Base-by-base conservation (phyloP, 2,888 invertebrate species). In the Dioctria rufipes region DNA sequence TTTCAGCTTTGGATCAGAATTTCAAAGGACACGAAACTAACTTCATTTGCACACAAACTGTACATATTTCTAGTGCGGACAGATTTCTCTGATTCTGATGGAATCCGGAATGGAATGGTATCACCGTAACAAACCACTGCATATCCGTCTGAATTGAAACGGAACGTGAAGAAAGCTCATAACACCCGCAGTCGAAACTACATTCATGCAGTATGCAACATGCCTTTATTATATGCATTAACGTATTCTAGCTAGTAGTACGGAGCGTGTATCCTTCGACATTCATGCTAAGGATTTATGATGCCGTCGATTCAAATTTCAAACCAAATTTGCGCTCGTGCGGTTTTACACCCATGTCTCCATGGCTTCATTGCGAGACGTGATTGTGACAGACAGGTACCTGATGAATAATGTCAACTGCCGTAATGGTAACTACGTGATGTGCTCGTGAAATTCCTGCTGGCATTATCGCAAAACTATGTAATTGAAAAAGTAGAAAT, bases 391-490 rank as follows among this genome's bases (percentile, higher is more conserved):
- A 58, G 73, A 60, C 73, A 58, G 58, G 60, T 40, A 73, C 73
- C 73, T 73, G 73, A 73, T 73, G 73, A 73, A 60, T 73, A 73
- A 73, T 73, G 73, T 73, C 73, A 73, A 73, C 73, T 73, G 40
- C 58, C 60, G 43, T 73, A 73, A 73, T 73, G 73, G 73, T n/a
- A 40, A 58, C 13, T 58, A 73, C 73, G 73, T 73, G 73, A 73
- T 58, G 43, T 43, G 25, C 60, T 43, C 42, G 51, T 25, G 40
- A 40, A 58, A 73, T 73, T 54, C 58, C 42, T 73, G 60, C 58
- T 73, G 58, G 73, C 5, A 73, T 58, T 73, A 40, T 25, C n/a
- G 6, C 60, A 54, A 73, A 73, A 73, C 73, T 73, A 73, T 58
- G 73, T 60, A 73, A 73, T 73, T 73, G 73, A 73, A 73, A 73